A percentile compares a stretch with the other conserved stretches of the same genome.
Conservation (phyloP, 37 sponge, comb jelly and placozoan genomes). For the Spongilla lacustris region DNA sequence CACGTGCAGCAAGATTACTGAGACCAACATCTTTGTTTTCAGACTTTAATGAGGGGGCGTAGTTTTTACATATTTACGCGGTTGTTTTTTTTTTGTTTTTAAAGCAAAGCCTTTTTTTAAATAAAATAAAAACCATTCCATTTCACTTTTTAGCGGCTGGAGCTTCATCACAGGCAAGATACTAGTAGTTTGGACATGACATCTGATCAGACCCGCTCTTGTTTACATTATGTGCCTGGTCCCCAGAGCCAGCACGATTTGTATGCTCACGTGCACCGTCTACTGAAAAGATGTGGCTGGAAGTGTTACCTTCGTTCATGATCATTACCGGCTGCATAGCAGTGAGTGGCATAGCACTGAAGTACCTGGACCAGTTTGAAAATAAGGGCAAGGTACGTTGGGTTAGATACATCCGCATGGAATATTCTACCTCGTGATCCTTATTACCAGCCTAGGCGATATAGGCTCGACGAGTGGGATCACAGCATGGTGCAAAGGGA, state of each 20-base stretch:
- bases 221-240: neutral
- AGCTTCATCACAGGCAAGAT: too few species aligned
- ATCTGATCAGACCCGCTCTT: slow-evolving; percentile 1
- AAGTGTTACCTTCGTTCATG: slow-evolving; percentile 73
- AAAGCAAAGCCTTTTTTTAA: too few species aligned
- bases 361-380: slow-evolving; percentile 56
- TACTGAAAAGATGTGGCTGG: slow-evolving; percentile 76
- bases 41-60: neutral
- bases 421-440: neutral
- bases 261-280: neutral
- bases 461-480: slow-evolving; percentile 60
- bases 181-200: too few species aligned
- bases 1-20: neutral
- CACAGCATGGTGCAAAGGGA: slow-evolving; percentile 76
- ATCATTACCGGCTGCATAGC: slow-evolving; percentile 72
- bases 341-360: slow-evolving; percentile 48
- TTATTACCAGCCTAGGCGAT: slow-evolving; percentile 63
- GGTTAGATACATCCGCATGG: neutral
- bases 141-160: too few species aligned
- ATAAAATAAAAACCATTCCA: too few species aligned
- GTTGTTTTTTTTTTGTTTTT: too few species aligned
- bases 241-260: neutral
- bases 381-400: slow-evolving; percentile 72
- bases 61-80: too few species aligned
- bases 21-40: neutral